Percentiles rank a stretch among this genome's conserved stretches.
These are phyloP conservation scores for Daboia siamensis DNA, from an alignment of 2,113 vertebrate genomes.

Conservation along the genomic window DNA sequence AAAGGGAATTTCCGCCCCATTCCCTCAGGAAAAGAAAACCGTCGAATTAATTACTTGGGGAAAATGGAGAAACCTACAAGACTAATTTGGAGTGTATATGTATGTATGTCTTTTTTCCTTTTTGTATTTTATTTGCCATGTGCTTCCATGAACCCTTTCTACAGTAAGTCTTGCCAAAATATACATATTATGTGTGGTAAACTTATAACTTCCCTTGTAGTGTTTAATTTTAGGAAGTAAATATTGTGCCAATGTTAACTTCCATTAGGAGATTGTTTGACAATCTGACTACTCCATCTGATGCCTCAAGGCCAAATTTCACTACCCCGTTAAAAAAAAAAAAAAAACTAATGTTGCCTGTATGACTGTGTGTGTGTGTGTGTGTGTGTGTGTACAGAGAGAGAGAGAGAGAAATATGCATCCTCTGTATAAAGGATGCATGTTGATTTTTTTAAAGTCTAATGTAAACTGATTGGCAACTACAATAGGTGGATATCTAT, in stretches of 20 bases:
- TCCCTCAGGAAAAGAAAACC: too few species aligned
- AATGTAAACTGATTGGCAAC: background rate
- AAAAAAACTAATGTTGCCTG: slow-evolving; percentile 55
- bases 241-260: slow-evolving; percentile 72
- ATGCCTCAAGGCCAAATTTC: slow-evolving; percentile 80
- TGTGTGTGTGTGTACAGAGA: too few species aligned
- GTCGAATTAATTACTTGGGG: too few species aligned
- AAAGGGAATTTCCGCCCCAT: too few species aligned
- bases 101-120: background rate
- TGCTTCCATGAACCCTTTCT: slow-evolving; percentile 27
- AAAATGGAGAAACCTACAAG: too few species aligned
- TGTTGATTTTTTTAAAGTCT: background rate
- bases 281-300: slow-evolving; percentile 79
- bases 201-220: slow-evolving; percentile 63
- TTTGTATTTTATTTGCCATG: background rate
- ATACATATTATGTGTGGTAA: slow-evolving; percentile 47
- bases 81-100: too few species aligned
- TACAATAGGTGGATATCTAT: background rate
- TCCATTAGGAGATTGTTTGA: slow-evolving; percentile 76
- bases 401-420: slow-evolving; percentile 37
- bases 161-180: slow-evolving; percentile 39
- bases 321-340: slow-evolving; percentile 68
- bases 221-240: slow-evolving; percentile 76
- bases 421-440: background rate
- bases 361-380: slow-evolving; percentile 45